These are phyloP conservation scores for Mechanitis messenoides DNA, from an alignment of 2,888 invertebrate species.

Conservation along the genomic window DNA sequence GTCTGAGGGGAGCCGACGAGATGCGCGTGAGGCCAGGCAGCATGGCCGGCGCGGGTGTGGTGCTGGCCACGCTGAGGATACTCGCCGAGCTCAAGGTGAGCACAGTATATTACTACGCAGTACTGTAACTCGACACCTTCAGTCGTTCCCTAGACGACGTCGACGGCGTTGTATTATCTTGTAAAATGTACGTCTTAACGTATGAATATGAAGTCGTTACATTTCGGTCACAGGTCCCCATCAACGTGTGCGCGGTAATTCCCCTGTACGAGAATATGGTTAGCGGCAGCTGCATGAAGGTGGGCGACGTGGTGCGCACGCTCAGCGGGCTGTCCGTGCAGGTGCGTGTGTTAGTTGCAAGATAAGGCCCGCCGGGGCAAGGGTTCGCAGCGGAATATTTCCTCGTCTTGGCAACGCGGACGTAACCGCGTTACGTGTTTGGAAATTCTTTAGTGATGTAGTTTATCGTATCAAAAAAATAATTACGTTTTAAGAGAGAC, in stretches of 20 bases:
- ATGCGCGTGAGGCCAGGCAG: constrained; percentile 86
- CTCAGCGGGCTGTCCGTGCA: constrained; percentile 87
- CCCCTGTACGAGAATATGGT: constrained; percentile 90
- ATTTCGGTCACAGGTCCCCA: constrained; percentile 39
- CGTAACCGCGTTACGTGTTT: no score
- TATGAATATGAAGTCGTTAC: no score
- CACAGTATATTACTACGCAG: neutral
- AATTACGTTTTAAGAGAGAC: no score
- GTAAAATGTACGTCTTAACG: no score
- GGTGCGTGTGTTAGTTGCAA: constrained; percentile 41
- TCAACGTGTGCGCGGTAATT: constrained; percentile 77
- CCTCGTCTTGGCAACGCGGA: no score
- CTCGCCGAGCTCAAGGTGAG: constrained; percentile 80
- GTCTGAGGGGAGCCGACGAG: constrained; percentile 77
- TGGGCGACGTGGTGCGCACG: constrained; percentile 86
- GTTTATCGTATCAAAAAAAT: no score
- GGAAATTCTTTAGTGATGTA: no score
- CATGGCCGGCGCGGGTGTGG: constrained; percentile 90
- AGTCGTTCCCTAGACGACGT: no score
- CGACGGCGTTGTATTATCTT: neutral
- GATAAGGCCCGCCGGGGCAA: no score
- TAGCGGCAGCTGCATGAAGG: constrained; percentile 85
- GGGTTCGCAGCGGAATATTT: no score
- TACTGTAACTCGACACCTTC: neutral
- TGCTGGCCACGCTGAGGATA: constrained; percentile 80